These are phyloP conservation scores for Heliocidaris tuberculata DNA, from an alignment of 35 echinoderm and acorn worm species.

Conservation along the genomic window DNA sequence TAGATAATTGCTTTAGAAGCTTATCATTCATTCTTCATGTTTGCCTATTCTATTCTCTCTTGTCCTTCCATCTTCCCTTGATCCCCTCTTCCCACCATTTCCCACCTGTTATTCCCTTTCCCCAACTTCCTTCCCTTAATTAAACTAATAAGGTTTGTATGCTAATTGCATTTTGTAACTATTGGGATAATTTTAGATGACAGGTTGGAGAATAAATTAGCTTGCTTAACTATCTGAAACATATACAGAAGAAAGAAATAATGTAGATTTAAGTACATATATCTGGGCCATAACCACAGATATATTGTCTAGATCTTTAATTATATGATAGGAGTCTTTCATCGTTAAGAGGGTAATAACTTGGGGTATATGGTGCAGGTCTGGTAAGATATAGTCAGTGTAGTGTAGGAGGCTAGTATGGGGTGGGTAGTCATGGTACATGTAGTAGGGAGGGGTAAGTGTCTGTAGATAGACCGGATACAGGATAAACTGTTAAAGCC, in stretches of 20 bases:
- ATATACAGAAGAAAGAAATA: too few relatives aligned
- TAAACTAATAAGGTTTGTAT: not conserved
- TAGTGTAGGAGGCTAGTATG: not conserved
- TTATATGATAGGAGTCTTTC: not conserved
- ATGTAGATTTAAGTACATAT: too few relatives aligned
- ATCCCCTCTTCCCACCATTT: not conserved
- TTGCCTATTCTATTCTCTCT: not conserved
- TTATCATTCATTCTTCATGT: not conserved
- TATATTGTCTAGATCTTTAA: too few relatives aligned
- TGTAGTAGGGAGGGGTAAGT: not conserved
- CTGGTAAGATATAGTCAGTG: not conserved
- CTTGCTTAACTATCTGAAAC: too few relatives aligned
- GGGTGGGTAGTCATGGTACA: too few relatives aligned
- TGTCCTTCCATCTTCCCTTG: not conserved
- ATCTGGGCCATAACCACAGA: too few relatives aligned
- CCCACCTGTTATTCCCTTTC: not conserved
- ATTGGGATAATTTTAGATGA: not conserved
- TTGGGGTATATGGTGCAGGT: not conserved
- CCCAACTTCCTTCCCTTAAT: conserved; percentile 5
- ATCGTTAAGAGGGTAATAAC: not conserved
- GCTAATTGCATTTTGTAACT: not conserved
- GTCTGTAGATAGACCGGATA: not conserved
- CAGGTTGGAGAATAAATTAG: not conserved
- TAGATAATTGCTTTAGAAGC: not conserved
- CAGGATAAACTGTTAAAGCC: not conserved